Percentiles rank a stretch among this genome's conserved stretches.
Evolutionary conservation across 2,797 vertebrate genomes (phyloP).

Genomic region (Eremophila alpestris): DNA sequence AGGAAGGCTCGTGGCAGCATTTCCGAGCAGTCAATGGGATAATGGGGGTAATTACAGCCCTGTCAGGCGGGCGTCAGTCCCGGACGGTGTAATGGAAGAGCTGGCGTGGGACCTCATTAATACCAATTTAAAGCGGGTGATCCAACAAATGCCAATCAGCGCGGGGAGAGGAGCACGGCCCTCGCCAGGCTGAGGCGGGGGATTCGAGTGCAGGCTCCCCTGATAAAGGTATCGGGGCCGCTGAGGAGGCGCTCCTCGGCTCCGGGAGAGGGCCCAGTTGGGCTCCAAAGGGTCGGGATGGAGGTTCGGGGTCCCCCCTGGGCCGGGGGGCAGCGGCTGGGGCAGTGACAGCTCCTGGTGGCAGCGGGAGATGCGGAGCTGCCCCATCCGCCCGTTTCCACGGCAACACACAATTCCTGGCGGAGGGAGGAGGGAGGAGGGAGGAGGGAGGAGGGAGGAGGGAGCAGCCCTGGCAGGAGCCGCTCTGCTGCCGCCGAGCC

Average conservation of each 20-base stretch:
- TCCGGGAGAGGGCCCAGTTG: accelerated
- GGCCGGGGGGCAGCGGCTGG: not conserved
- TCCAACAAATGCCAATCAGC: not conserved
- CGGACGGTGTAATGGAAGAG: not conserved
- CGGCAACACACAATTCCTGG: not conserved
- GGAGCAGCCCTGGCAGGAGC: not conserved
- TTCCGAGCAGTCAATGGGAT: not conserved
- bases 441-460: not conserved
- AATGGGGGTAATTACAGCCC: not conserved
- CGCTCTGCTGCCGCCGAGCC: not conserved
- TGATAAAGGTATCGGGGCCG: accelerated
- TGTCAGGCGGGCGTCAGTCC: not conserved
- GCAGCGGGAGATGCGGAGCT: not conserved
- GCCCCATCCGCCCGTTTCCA: conserved; percentile 24
- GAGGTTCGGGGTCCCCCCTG: not conserved
- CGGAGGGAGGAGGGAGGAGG: not conserved
- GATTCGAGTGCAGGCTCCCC: not conserved
- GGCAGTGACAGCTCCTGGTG: not conserved
- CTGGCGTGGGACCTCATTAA: not conserved
- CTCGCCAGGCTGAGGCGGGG: not conserved
- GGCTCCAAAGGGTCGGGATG: not conserved
- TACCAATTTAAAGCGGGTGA: not conserved
- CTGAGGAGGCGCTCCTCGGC: accelerated
- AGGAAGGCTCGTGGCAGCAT: accelerated
- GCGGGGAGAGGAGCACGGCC: not conserved